Evolutionary conservation across 2,113 vertebrate genomes (phyloP), one percentile per base, ranked within the genome.

Genomic region (Psittacula cyanocephala): DNA sequence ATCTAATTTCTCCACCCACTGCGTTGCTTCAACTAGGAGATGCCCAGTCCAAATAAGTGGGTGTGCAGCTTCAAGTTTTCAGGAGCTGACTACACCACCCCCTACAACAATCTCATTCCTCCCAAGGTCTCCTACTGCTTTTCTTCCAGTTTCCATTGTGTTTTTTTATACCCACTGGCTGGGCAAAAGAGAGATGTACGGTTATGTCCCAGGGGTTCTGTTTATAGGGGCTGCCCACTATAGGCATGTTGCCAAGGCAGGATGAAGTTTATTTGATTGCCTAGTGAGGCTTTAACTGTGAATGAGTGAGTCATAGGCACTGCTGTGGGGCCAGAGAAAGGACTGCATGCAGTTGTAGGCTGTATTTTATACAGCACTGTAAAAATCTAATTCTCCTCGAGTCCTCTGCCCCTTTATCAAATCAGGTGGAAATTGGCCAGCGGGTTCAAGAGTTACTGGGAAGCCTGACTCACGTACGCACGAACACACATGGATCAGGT

Each of bases 271-370:
- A 43, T 90, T 46, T 78, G 33, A 83, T 60, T 95, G 55, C 80
- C 55, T 41, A 53, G 68, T 4, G 47, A 86, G 79, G 41, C 37
- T 86, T 67, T 71, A 37, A 49, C 35, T 86, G 77, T 41, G 69
- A 78, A 47, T 53, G 72, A 43, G 55, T 92, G 91, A 95, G 95
- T 92, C 88, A 84, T 24, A 8, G 24, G 11, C 17, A 10, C 24
- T 81, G 86, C 91, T 91, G 60, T 92, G 81, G 69, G 72, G 91
- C 68, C 77, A 86, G 52, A 59, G 27, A 75, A 91, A 93, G 55
- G 65, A 81, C 62, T 47, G 44, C 9, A 2, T 27, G 81, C 65
- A 39, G 23, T 86, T 84, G 72, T 2, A 8, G 83, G 35, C 74
- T 79, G 22, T 91, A 10, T 87, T 89, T 95, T 47, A 12, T 75